Evolutionary conservation across 2,113 vertebrate species (phyloP), one percentile per base, ranked within the genome.

Genomic region (Brachypodius melanocephalos): DNA sequence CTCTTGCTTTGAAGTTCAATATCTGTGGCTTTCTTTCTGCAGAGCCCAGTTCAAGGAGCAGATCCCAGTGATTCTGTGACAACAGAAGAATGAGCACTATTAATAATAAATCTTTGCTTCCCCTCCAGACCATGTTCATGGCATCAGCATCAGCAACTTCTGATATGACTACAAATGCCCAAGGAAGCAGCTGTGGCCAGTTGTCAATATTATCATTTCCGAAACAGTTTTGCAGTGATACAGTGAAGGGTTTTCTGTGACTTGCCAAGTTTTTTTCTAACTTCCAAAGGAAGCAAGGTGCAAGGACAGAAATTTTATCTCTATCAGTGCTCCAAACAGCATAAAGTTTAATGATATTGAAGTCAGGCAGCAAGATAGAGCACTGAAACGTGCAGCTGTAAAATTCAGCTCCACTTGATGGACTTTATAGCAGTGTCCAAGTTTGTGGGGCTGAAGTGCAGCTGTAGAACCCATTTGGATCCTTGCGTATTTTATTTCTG

Each of bases 401-500:
- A 83, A 85, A 85, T 71, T 83, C 67, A 88, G 59, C n/a, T 94
- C 21, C 36, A 51, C 34, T 29, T 69, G 71, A 79, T 49, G 57
- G 26, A 55, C 24, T 73, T 88, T 88, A 82, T 14, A 73, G 67
- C 45, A 73, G 36, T 6, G 31, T 36, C 52, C 74, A 57, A 10
- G 54, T 71, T 45, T 68, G 84, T 51, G 54, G 62, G 31, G 29
- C 21, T 85, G 66, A 38, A 66, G 22, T 61, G 85, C 3, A 72
- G 63, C 43, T 66, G 34, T 29, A 68, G 17, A 91, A 26, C 19
- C 65, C 8, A 1, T 73, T 93, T 77, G 43, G 72, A 88, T 54
- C 29, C 46, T 59, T 51, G 78, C 40, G 90, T 86, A 83, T 94
- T 95, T 89, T 85, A 91, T 83, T 83, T 91, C 75, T 67, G 79